These are phyloP conservation scores for Platalea minor DNA, from an alignment of 2,797 vertebrate genomes.

Conservation along the genomic window DNA sequence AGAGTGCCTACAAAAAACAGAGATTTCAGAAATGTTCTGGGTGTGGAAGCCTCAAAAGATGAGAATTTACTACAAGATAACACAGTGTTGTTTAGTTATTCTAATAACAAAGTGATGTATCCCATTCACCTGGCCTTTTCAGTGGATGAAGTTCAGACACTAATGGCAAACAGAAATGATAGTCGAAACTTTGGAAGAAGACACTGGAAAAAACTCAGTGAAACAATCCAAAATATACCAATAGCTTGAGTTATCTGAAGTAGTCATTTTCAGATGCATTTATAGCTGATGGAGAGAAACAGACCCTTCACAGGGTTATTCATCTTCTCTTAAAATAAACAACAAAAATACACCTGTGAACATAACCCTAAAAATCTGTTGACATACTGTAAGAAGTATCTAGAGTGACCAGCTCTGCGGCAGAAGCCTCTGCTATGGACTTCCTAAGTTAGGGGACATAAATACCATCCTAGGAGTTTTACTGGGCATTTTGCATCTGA, in stretches of 20 bases:
- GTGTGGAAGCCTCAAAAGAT: not conserved
- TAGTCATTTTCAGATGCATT: not conserved
- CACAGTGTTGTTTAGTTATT: not conserved
- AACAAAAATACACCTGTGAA: not conserved
- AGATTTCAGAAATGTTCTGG: not conserved
- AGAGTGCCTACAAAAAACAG: not conserved
- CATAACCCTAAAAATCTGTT: not conserved
- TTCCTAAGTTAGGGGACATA: not conserved
- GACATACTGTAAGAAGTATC: not conserved
- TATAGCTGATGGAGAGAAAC: not conserved
- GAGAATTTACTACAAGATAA: not conserved
- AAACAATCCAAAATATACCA: not conserved
- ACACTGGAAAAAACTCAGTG: not conserved
- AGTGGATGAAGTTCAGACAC: not conserved
- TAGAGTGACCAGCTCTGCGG: not conserved
- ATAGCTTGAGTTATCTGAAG: not conserved
- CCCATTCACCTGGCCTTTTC: not conserved
- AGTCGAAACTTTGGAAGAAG: not conserved
- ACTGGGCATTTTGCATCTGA: not conserved
- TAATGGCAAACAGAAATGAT: not conserved
- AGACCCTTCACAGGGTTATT: not conserved
- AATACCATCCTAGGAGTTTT: not conserved
- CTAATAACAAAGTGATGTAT: not conserved
- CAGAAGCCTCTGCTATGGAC: rapidly evolving
- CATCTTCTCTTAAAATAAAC: not conserved